phyloP scores from a whole-genome alignment of 1,140 invertebrate species.

The Mamestra configurata region DNA sequence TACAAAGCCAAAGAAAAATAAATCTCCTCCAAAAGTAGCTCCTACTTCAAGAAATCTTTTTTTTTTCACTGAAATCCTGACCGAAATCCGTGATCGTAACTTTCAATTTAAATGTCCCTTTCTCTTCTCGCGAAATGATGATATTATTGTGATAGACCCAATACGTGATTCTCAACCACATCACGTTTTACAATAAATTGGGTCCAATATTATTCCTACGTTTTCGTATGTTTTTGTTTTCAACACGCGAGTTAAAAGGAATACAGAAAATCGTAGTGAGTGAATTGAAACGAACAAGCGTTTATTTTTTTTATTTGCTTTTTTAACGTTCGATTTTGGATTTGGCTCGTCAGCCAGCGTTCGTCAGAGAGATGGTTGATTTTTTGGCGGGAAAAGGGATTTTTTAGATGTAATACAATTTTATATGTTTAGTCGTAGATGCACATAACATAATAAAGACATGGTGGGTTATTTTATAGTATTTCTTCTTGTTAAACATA shows the following conservation, averaged over 20 bases:
- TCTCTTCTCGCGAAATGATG: conserved; percentile 5
- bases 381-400: not conserved
- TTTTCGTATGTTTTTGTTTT: conserved; percentile 26
- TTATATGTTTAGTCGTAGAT: too few relatives aligned
- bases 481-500: too few relatives aligned
- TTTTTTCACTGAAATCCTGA: not conserved
- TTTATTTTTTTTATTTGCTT: conserved; percentile 14
- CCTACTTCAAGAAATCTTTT: too few relatives aligned
- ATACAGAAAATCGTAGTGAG: conserved; percentile 1
- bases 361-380: not conserved
- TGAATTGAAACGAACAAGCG: conserved; percentile 8
- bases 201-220: conserved; percentile 21
- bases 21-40: too few relatives aligned
- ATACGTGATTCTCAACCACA: conserved; percentile 31
- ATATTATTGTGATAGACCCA: conserved; percentile 20
- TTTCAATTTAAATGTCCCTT: not conserved
- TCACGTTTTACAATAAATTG: conserved; percentile 45
- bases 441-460: too few relatives aligned
- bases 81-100: not conserved
- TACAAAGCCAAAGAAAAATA: too few relatives aligned
- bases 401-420: not conserved
- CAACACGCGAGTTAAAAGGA: conserved; percentile 6
- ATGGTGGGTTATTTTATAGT: too few relatives aligned
- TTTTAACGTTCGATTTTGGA: conserved; percentile 9
- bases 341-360: conserved; percentile 1